phyloP scores from a whole-genome alignment of 2,797 vertebrate genomes.

The Gila robusta region DNA sequence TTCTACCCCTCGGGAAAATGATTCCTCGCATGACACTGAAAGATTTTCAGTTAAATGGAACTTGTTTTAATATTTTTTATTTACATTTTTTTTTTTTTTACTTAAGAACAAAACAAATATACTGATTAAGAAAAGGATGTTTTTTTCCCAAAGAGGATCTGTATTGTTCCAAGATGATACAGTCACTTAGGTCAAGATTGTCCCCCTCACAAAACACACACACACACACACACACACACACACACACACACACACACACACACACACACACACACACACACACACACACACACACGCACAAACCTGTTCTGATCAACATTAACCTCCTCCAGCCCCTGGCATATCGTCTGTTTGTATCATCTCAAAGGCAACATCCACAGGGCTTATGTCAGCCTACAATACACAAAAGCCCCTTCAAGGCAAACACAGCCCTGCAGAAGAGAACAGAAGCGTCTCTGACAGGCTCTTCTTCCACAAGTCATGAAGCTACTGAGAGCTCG shows the following conservation, averaged over 20 bases:
- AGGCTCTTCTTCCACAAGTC: constrained; percentile 5
- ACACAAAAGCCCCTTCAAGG: constrained; percentile 16
- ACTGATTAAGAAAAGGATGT: background rate
- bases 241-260: background rate
- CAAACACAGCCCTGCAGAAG: constrained; percentile 3
- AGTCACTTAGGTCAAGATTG: background rate
- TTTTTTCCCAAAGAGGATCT: too few species aligned
- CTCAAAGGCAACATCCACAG: constrained; percentile 25
- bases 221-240: background rate
- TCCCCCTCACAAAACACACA: background rate
- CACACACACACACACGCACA: background rate
- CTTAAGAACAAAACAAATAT: background rate
- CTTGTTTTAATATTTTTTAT: too few species aligned
- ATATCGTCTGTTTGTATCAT: background rate
- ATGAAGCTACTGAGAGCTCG: constrained; percentile 6
- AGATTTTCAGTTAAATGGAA: background rate
- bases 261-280: background rate
- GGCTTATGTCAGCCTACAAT: constrained; percentile 24
- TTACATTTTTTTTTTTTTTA: too few species aligned
- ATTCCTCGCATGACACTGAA: background rate
- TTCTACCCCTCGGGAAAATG: background rate
- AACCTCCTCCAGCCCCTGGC: constrained; percentile 9
- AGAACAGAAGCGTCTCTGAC: constrained; percentile 1
- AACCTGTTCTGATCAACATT: constrained; percentile 10
- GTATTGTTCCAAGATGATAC: background rate